These are phyloP conservation scores for Apodemia hepburni DNA, from an alignment of 2,888 invertebrate genomes.

Conservation along the genomic window DNA sequence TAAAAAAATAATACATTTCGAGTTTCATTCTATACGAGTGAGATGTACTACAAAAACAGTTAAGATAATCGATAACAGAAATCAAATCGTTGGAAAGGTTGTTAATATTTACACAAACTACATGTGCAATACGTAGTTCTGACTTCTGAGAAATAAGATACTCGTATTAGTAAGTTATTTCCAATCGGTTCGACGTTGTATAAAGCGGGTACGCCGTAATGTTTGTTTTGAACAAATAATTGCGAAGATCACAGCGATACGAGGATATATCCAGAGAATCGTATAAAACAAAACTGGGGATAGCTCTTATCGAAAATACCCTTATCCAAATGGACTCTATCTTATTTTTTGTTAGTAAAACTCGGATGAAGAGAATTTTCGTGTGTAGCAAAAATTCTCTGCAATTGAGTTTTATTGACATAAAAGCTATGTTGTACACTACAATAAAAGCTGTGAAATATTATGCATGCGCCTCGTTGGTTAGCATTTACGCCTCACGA, in stretches of 20 bases:
- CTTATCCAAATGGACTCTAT: not conserved
- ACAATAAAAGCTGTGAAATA: not conserved
- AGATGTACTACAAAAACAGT: too few species aligned
- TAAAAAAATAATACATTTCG: too few species aligned
- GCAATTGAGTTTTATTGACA: too few species aligned
- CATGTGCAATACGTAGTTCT: not conserved
- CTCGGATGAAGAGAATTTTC: not conserved
- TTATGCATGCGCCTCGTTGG: too few species aligned
- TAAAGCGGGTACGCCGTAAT: not conserved
- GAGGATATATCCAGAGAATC: not conserved
- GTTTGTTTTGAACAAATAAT: slow-evolving; percentile 9
- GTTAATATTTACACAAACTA: not conserved
- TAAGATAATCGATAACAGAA: too few species aligned
- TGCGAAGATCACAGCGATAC: slow-evolving; percentile 6
- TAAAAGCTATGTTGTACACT: not conserved
- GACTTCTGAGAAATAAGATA: not conserved
- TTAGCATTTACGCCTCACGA: too few species aligned
- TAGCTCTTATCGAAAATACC: not conserved
- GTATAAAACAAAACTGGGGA: not conserved
- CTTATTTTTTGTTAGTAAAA: not conserved
- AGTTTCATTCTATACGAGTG: too few species aligned
- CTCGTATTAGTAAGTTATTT: not conserved
- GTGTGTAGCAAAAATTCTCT: not conserved
- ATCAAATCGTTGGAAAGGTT: not conserved
- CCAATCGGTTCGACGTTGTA: not conserved